These are phyloP conservation scores for Ceyx margarethae DNA, from an alignment of 2,113 vertebrate species.

Conservation along the genomic window DNA sequence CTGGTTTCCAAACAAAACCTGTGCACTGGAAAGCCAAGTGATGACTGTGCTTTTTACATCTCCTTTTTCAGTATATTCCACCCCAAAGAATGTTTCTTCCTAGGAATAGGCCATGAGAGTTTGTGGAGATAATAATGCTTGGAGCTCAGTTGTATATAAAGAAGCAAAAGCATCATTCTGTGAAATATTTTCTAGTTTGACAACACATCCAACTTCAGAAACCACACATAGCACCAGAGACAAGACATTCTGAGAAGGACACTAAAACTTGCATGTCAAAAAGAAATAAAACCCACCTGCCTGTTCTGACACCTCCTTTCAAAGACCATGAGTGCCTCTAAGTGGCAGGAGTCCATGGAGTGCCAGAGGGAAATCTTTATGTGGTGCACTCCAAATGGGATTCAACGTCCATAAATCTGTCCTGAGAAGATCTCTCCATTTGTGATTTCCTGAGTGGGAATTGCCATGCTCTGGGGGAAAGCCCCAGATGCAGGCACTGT, in stretches of 20 bases:
- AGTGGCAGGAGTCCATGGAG: slow-evolving; percentile 8
- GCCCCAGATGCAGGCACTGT: neutral
- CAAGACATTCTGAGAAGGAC: neutral
- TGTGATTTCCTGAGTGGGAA: neutral
- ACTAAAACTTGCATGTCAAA: slow-evolving; percentile 5
- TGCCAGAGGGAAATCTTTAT: neutral
- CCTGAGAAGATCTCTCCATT: neutral
- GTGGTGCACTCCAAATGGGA: neutral
- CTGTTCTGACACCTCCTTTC: neutral
- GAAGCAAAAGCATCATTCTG: slow-evolving; percentile 15
- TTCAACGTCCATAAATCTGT: neutral
- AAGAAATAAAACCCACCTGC: slow-evolving; percentile 53
- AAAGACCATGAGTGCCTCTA: slow-evolving; percentile 27
- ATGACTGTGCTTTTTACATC: neutral
- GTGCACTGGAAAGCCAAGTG: neutral
- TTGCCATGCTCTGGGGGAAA: neutral
- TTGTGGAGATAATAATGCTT: neutral
- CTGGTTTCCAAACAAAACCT: neutral
- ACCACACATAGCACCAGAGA: slow-evolving; percentile 34
- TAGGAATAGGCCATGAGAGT: neutral
- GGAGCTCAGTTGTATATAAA: neutral
- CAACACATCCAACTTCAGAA: slow-evolving; percentile 42
- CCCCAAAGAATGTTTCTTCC: neutral
- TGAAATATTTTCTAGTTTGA: slow-evolving; percentile 50
- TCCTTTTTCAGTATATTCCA: neutral